phyloP scores from a whole-genome alignment of 2,888 invertebrate species.

The Drosophila borealis region DNA sequence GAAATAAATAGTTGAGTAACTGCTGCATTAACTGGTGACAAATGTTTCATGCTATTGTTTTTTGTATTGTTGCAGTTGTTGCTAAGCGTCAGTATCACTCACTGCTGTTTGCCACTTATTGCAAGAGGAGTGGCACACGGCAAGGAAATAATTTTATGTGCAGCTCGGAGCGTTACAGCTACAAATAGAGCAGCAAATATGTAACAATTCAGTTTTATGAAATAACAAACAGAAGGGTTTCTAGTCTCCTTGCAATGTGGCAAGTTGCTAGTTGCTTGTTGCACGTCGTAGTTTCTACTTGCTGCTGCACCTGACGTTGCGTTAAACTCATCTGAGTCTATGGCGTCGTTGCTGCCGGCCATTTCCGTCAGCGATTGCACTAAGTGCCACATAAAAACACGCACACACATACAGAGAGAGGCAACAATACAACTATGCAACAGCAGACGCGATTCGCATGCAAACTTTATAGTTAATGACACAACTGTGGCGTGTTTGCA shows the following conservation, averaged over 20 bases:
- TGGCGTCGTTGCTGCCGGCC: conserved; percentile 61
- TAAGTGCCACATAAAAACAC: conserved; percentile 54
- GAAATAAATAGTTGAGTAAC: no score
- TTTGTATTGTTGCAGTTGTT: conserved; percentile 1
- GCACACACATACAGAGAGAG: conserved; percentile 16
- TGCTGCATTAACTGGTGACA: no score
- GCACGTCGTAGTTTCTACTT: not conserved
- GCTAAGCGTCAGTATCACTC: conserved; percentile 51
- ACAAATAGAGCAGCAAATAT: conserved; percentile 43
- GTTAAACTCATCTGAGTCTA: conserved; percentile 69
- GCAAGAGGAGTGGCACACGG: not conserved
- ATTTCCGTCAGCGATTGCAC: conserved; percentile 67
- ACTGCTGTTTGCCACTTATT: conserved; percentile 34
- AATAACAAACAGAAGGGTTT: conserved; percentile 58
- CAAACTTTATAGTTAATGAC: conserved; percentile 69
- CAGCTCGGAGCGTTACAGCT: conserved; percentile 46
- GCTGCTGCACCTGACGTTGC: conserved; percentile 71
- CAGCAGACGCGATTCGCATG: no score
- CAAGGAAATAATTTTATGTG: conserved; percentile 61
- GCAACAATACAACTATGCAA: conserved; percentile 25
- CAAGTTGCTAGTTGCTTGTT: conserved; percentile 14
- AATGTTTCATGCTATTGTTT: no score
- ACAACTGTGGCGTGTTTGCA: conserved; percentile 80
- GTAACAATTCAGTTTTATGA: conserved; percentile 75
- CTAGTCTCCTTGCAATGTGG: conserved; percentile 31